These are phyloP conservation scores for Eumaeus atala DNA, from an alignment of 1,140 invertebrate species.

Conservation along the genomic window DNA sequence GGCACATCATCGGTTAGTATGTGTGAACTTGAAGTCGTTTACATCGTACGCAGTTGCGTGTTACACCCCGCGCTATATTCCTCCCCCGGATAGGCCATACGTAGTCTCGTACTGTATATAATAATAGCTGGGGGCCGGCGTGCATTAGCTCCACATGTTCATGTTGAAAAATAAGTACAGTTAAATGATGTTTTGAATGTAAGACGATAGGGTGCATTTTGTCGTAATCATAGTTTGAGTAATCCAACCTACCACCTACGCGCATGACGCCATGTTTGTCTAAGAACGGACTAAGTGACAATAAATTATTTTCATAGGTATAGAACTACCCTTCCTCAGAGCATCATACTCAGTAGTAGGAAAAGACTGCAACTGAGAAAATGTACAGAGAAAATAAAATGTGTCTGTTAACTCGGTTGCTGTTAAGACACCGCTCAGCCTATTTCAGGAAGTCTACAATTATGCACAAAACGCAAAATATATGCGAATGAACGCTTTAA, in stretches of 20 bases:
- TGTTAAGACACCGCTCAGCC: conserved; percentile 15
- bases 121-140: neutral
- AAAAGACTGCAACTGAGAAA: conserved; percentile 27
- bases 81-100: no score
- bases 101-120: no score
- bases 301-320: conserved; percentile 17
- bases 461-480: conserved; percentile 25
- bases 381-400: no score
- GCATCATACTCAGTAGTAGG: conserved; percentile 18
- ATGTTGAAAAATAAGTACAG: neutral
- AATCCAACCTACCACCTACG: neutral
- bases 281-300: conserved; percentile 38
- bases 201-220: conserved; percentile 10
- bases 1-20: no score
- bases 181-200: neutral
- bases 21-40: no score
- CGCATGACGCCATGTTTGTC: conserved; percentile 24
- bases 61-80: no score
- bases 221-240: neutral
- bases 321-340: conserved; percentile 14
- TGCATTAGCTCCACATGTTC: neutral
- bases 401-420: conserved; percentile 19
- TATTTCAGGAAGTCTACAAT: conserved; percentile 19
- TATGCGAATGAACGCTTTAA: conserved; percentile 22
- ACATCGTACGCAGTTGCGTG: no score